phyloP scores from a whole-genome alignment of 2,113 vertebrate species.

The Neoarius graeffei region DNA sequence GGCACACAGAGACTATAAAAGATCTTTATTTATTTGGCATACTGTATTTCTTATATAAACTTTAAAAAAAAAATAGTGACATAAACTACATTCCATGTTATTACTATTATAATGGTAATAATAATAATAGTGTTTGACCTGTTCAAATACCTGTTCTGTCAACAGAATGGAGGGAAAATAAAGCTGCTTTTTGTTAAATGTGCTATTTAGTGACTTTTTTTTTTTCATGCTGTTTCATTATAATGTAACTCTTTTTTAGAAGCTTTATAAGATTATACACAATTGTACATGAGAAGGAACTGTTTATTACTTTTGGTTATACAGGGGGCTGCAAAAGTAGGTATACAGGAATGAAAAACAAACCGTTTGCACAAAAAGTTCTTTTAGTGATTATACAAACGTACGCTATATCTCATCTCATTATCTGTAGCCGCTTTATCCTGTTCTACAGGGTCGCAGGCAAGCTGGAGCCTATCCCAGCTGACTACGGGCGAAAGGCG shows the following conservation, averaged over 20 bases:
- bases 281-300: background rate
- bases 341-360: no score
- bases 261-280: background rate
- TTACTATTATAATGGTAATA: conserved; percentile 62
- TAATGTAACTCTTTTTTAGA: background rate
- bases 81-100: conserved; percentile 74
- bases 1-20: conserved; percentile 58
- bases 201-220: background rate
- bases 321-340: no score
- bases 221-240: conserved; percentile 1
- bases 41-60: conserved; percentile 68
- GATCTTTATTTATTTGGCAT: conserved; percentile 74
- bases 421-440: no score
- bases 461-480: no score
- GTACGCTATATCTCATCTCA: no score
- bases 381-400: no score
- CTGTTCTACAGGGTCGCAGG: no score
- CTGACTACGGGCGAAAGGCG: no score
- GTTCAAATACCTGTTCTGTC: conserved; percentile 70
- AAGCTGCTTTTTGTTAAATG: conserved; percentile 62
- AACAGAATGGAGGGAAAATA: conserved; percentile 66
- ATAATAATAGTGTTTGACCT: conserved; percentile 73
- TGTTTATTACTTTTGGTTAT: background rate
- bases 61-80: conserved; percentile 58
- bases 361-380: no score